A percentile compares a stretch with the other conserved stretches of the same genome.
Evolutionary conservation across 2,113 vertebrate species (phyloP).

Genomic region (Chamaea fasciata): DNA sequence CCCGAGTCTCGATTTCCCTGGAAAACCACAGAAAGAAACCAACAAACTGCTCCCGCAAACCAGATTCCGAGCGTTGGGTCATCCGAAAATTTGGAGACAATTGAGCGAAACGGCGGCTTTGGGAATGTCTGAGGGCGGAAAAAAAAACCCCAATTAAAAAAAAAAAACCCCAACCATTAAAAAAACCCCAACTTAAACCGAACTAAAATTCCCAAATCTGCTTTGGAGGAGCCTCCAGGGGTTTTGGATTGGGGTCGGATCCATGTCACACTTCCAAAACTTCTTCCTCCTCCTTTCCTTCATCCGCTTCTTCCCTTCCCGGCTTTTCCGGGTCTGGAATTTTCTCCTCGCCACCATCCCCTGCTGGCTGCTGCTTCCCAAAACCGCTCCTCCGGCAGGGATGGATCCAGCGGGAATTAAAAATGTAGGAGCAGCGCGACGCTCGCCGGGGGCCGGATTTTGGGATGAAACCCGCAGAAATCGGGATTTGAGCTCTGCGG

Average conservation of each 20-base stretch:
- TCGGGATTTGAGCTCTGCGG: neutral
- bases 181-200: fast-evolving
- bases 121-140: neutral
- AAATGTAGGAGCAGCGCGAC: neutral
- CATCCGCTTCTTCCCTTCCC: neutral
- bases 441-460: neutral
- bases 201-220: neutral
- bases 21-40: neutral
- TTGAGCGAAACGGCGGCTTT: neutral
- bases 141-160: neutral
- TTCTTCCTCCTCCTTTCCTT: neutral
- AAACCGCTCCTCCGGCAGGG: neutral
- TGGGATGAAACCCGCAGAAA: neutral
- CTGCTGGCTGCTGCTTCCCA: neutral
- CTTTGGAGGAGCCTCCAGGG: neutral
- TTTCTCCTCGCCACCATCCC: neutral
- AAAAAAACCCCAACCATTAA: neutral
- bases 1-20: neutral
- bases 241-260: neutral
- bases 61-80: fast-evolving
- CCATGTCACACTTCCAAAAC: neutral
- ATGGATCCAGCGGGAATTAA: neutral
- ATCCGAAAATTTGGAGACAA: neutral
- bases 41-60: fast-evolving
- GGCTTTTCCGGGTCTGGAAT: neutral